phyloP scores from a whole-genome alignment of 2,888 invertebrate genomes.

The Labia minor region DNA sequence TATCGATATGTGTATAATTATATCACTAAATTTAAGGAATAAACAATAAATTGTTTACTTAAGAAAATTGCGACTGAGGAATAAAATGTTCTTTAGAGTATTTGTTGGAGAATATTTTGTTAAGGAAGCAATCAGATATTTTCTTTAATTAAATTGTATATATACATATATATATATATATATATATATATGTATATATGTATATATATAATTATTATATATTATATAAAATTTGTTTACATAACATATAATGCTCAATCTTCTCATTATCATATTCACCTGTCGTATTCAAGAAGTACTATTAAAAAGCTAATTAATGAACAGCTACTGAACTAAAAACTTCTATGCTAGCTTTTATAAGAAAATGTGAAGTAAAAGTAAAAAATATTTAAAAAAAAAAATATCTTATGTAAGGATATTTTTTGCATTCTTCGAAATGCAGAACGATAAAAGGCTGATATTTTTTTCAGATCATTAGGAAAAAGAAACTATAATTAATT shows the following conservation, averaged over 20 bases:
- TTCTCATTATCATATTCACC: background rate
- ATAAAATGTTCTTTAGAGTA: background rate
- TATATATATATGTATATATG: background rate
- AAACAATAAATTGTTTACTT: background rate
- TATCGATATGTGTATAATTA: background rate
- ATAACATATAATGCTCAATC: background rate
- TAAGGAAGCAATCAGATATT: constrained; percentile 1
- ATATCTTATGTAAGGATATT: background rate
- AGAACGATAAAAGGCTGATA: background rate
- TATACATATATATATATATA: background rate
- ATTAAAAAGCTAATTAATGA: background rate
- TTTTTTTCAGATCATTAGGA: too few relatives aligned
- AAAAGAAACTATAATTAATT: too few relatives aligned
- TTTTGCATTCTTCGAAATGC: background rate
- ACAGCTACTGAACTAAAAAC: background rate
- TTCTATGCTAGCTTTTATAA: background rate
- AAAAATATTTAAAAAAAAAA: too few relatives aligned
- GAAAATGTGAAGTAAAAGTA: background rate
- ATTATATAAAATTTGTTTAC: too few relatives aligned
- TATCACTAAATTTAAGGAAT: constrained; percentile 3
- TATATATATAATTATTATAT: too few relatives aligned
- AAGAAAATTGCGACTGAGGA: background rate
- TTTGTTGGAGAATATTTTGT: background rate
- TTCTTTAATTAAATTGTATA: background rate
- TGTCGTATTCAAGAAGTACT: background rate